phyloP scores from a whole-genome alignment of 2,888 invertebrate genomes.

The Helleia helle region DNA sequence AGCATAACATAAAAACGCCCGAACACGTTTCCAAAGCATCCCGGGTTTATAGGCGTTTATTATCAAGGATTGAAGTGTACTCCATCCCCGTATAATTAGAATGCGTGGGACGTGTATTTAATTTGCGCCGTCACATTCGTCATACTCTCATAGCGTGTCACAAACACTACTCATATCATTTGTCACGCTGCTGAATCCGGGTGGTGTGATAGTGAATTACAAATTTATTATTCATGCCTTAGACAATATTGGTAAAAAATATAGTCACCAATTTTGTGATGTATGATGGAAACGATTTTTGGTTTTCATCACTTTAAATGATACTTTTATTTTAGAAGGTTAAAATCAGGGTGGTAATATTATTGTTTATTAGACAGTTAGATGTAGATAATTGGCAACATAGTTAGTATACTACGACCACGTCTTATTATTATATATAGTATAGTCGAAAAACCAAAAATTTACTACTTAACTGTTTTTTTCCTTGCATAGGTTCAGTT shows the following conservation, averaged over 20 bases:
- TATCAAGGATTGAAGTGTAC: constrained; percentile 7
- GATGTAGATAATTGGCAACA: too few relatives aligned
- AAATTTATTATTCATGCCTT: constrained; percentile 17
- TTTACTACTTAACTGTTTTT: too few relatives aligned
- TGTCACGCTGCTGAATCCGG: constrained; percentile 21
- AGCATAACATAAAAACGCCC: neutral
- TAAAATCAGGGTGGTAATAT: too few relatives aligned
- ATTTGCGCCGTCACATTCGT: constrained; percentile 19
- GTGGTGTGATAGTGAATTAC: constrained; percentile 17
- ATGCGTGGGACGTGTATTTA: constrained; percentile 16
- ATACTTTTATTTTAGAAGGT: too few relatives aligned
- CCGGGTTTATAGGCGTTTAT: neutral
- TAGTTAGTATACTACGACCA: too few relatives aligned
- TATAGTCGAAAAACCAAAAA: too few relatives aligned
- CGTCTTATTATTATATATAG: too few relatives aligned
- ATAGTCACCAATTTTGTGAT: too few relatives aligned
- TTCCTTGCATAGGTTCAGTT: too few relatives aligned
- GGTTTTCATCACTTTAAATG: too few relatives aligned
- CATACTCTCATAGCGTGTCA: constrained; percentile 18
- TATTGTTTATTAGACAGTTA: too few relatives aligned
- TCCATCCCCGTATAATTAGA: constrained; percentile 13
- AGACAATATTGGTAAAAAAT: constrained; percentile 4
- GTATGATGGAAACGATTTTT: too few relatives aligned
- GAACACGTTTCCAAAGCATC: constrained; percentile 1
- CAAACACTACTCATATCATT: constrained; percentile 21